These are phyloP conservation scores for Drosophila sucinea DNA, from an alignment of 1,140 invertebrate species.

Conservation along the genomic window DNA sequence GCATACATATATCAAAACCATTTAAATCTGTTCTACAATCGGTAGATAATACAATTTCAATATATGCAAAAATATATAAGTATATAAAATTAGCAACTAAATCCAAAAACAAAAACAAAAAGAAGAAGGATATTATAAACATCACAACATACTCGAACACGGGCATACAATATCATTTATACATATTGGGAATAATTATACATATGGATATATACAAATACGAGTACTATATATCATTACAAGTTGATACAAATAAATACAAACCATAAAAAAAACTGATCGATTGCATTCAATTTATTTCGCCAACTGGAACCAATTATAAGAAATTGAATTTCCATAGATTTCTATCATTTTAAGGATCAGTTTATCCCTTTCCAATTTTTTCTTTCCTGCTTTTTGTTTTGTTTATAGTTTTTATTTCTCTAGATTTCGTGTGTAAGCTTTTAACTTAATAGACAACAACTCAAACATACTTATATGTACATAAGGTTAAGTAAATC, in stretches of 20 bases:
- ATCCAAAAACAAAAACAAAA: neutral
- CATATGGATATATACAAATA: constrained; percentile 56
- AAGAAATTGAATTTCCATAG: too few relatives aligned
- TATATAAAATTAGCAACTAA: neutral
- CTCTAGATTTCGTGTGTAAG: constrained; percentile 15
- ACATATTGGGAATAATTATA: constrained; percentile 73
- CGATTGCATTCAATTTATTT: constrained; percentile 40
- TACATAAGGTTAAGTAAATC: constrained; percentile 45
- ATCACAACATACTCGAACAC: constrained; percentile 47
- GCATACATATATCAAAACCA: constrained; percentile 49
- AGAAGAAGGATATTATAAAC: constrained; percentile 9
- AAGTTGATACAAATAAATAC: constrained; percentile 75
- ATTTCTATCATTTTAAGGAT: too few relatives aligned
- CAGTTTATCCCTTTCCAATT: too few relatives aligned
- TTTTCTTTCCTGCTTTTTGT: neutral
- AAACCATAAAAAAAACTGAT: constrained; percentile 29
- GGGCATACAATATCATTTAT: constrained; percentile 51
- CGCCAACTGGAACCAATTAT: too few relatives aligned
- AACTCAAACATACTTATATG: constrained; percentile 21
- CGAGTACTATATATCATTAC: constrained; percentile 59
- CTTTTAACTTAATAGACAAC: constrained; percentile 30
- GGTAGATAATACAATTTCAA: constrained; percentile 52
- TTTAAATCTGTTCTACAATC: constrained; percentile 62
- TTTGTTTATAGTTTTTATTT: constrained; percentile 3
- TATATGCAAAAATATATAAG: constrained; percentile 14